Evolutionary conservation across 2,888 invertebrate species (phyloP), one percentile per base, ranked within the genome.

Genomic region (Parthenolecanium corni): DNA sequence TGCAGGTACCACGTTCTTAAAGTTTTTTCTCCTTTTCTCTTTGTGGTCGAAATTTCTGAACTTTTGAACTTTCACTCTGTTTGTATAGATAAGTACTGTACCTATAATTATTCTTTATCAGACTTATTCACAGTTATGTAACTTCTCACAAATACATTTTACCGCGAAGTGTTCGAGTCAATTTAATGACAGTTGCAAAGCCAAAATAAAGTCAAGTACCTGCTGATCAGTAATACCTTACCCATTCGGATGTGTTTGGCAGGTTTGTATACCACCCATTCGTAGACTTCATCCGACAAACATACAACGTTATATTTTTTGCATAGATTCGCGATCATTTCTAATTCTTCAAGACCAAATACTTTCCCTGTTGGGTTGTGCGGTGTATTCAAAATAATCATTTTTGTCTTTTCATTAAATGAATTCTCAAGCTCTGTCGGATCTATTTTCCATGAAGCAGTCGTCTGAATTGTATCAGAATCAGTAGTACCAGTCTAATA

Each of bases 311-410:
- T 86, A 80, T 91, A 86, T 71, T 95, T 90, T 72, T 86, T 87
- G 73, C 95, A 96, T 64, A 98, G 76, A 67, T 85, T 79, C 0
- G 94, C 94, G 68, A 98, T 88, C 66, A 81, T 72, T 68, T 82
- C 77, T 67, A 91, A 72, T 73, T 92, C 91, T 1, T 80, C 74
- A 38, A 71, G 68, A 0, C 79, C 80, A 71, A 85, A 87, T 21
- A 94, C 89, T 76, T 98, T 98, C 47, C 98, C 98, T 0, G 93
- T 74, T 0, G 98, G 98, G 76, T 99, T 99, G 74, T 98, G 90
- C 0, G 98, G 98, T 0, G 95, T 96, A 75, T 97, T 98, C n/a
- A 97, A 69, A 62, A 98, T 86, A 1, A 98, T 84, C 74, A 89
- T 84, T 78, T 98, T 98, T 0, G 98, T 98, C 72, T 87, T 89